phyloP scores from a whole-genome alignment of 1,140 invertebrate species.

The Coboldia fuscipes region DNA sequence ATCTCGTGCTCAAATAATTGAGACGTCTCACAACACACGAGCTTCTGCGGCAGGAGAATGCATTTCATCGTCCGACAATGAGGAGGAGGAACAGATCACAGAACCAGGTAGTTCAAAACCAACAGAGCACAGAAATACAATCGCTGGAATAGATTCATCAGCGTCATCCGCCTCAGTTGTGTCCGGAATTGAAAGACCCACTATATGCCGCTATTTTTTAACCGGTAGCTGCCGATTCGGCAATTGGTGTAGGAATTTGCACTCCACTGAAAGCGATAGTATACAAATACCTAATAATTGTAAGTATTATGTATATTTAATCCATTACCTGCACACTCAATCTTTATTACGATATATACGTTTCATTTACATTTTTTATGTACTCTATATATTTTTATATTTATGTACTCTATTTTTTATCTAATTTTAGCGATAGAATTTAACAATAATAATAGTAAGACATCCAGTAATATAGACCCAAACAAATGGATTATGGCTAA shows the following conservation, averaged over 20 bases:
- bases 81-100: not conserved
- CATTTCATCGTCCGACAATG: not conserved
- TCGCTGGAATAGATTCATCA: not conserved
- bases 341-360: not conserved
- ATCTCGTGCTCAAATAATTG: not conserved
- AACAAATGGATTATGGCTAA: slow-evolving; percentile 17
- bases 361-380: not conserved
- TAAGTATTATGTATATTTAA: not conserved
- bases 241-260: too few species aligned
- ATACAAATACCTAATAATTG: slow-evolving; percentile 4
- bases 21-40: not conserved
- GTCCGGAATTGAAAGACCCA: too few species aligned
- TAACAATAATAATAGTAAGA: too few species aligned
- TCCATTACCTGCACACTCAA: slow-evolving; percentile 7
- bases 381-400: not conserved
- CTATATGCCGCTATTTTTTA: too few species aligned
- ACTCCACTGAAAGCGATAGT: not conserved
- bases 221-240: too few species aligned
- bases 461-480: slow-evolving; percentile 10
- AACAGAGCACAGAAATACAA: not conserved
- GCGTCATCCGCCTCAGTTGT: too few species aligned
- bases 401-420: too few species aligned
- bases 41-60: not conserved
- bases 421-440: too few species aligned
- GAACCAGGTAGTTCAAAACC: not conserved